These are phyloP conservation scores for Sylvietta virens DNA, from an alignment of 2,113 vertebrate genomes.

Conservation along the genomic window DNA sequence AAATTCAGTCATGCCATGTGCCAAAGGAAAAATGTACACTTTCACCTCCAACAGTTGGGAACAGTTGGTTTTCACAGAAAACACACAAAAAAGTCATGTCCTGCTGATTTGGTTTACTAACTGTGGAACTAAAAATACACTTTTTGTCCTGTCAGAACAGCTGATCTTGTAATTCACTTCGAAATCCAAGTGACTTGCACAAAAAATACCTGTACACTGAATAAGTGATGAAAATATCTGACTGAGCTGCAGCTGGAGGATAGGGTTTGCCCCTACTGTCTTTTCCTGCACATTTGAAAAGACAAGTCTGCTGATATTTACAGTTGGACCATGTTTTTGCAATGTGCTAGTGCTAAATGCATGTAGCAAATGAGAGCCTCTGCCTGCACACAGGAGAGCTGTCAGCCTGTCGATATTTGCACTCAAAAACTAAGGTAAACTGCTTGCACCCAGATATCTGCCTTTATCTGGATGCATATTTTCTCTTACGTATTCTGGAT, in stretches of 20 bases:
- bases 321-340: background rate
- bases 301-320: background rate
- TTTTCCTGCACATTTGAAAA: background rate
- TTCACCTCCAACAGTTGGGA: background rate
- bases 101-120: conserved; percentile 38
- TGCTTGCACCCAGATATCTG: background rate
- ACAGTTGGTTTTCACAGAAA: background rate
- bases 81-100: background rate
- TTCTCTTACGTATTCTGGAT: background rate
- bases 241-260: background rate
- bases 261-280: background rate
- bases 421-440: background rate
- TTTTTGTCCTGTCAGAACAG: background rate
- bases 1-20: background rate
- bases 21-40: conserved; percentile 9
- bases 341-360: background rate
- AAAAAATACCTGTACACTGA: background rate
- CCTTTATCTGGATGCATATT: background rate
- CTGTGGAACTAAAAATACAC: conserved; percentile 5
- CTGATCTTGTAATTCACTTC: conserved; percentile 12
- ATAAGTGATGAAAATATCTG: background rate
- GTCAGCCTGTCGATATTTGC: background rate
- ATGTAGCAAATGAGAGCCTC: background rate
- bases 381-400: background rate
- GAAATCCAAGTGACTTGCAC: background rate